Conservation (phyloP, 2,113 vertebrate genomes). For the Chlorodrepanis virens region DNA sequence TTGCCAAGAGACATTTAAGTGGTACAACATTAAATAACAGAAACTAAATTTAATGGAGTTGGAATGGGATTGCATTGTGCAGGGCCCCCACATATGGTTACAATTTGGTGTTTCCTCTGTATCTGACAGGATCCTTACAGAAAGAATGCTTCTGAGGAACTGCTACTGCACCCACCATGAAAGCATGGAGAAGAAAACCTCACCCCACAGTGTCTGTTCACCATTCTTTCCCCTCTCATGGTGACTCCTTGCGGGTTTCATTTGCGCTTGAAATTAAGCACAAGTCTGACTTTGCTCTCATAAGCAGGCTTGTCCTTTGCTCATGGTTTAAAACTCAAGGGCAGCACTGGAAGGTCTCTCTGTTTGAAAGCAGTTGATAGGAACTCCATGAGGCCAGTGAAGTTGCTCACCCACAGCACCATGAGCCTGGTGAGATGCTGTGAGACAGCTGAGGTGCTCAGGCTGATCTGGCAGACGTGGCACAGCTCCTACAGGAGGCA, state of each 20-base stretch:
- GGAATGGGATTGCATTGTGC: neutral
- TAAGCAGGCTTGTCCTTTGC: neutral
- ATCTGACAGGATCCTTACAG: neutral
- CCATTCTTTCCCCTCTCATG: neutral
- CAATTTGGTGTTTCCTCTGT: conserved; percentile 2
- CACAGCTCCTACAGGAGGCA: neutral
- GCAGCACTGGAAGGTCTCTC: neutral
- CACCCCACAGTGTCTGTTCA: neutral
- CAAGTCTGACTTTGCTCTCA: neutral
- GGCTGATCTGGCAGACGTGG: neutral
- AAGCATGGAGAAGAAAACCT: neutral
- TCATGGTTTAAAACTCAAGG: neutral
- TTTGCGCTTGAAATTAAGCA: neutral
- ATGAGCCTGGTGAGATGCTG: neutral
- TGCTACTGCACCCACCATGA: neutral
- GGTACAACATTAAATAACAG: conserved; percentile 35
- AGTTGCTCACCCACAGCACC: neutral
- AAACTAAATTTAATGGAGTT: conserved; percentile 29
- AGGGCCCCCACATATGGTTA: conserved; percentile 21
- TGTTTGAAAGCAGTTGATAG: neutral
- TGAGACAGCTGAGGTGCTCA: neutral
- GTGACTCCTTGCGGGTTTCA: neutral
- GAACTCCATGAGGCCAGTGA: neutral
- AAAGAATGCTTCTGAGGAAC: conserved; percentile 14
- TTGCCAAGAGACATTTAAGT: neutral